phyloP scores from a whole-genome alignment of 1,140 invertebrate species.

The Meloidogyne exigua region DNA sequence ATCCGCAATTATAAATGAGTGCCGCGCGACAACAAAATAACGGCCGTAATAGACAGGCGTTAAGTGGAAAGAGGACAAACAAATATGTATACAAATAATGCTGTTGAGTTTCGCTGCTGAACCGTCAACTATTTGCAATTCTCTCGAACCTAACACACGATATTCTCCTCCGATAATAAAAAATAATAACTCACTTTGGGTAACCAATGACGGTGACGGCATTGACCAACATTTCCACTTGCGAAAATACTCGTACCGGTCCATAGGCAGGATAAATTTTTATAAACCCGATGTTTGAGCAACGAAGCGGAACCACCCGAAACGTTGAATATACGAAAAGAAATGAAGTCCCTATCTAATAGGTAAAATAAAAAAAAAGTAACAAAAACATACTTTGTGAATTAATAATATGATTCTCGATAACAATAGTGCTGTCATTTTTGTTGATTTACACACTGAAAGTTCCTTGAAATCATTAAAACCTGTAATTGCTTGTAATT shows the following conservation, averaged over 20 bases:
- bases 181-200: neutral
- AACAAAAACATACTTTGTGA: too few relatives aligned
- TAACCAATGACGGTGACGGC: neutral
- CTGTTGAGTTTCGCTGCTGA: neutral
- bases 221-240: neutral
- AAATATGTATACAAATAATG: neutral
- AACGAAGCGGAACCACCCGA: neutral
- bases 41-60: neutral
- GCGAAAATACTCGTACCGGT: neutral
- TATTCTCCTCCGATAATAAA: neutral
- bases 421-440: too few relatives aligned
- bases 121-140: neutral
- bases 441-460: too few relatives aligned
- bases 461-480: too few relatives aligned
- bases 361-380: neutral
- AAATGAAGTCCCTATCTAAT: neutral
- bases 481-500: too few relatives aligned
- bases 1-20: neutral
- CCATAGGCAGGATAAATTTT: neutral
- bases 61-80: neutral
- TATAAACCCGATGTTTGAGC: neutral
- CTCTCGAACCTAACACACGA: neutral
- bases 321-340: neutral
- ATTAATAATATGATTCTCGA: too few relatives aligned
- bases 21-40: neutral